Evolutionary conservation across 1,140 invertebrate species (phyloP).

Genomic region (Magallana ariakensis): DNA sequence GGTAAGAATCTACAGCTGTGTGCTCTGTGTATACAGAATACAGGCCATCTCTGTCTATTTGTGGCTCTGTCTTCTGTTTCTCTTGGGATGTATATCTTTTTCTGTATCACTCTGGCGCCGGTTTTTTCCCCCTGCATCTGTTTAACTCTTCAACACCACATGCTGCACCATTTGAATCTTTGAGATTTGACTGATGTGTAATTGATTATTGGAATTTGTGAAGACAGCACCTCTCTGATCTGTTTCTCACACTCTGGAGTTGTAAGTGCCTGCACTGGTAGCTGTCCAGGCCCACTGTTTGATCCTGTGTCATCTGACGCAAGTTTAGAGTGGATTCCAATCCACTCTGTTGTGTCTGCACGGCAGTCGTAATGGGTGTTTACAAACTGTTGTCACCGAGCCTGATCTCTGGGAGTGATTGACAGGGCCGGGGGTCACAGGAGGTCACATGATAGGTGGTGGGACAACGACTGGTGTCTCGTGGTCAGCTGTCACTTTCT

Average conservation of each 20-base stretch:
- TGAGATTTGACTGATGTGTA: slow-evolving; percentile 34
- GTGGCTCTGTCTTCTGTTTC: slow-evolving; percentile 14
- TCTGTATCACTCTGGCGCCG: slow-evolving; percentile 31
- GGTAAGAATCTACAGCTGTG: slow-evolving; percentile 8
- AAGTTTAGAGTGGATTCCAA: neutral
- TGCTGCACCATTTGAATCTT: slow-evolving; percentile 15
- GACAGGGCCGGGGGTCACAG: neutral
- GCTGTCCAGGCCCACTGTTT: neutral
- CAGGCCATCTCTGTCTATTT: slow-evolving; percentile 23
- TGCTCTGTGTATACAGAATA: slow-evolving; percentile 20
- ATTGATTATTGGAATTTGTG: slow-evolving; percentile 35
- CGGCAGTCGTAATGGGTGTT: neutral
- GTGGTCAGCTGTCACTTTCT: slow-evolving; percentile 4
- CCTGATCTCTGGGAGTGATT: neutral
- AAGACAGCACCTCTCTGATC: slow-evolving; percentile 35
- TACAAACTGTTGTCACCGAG: neutral
- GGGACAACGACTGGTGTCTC: neutral
- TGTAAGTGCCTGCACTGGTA: neutral
- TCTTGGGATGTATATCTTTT: slow-evolving; percentile 21
- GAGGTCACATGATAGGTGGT: neutral
- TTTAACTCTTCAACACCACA: slow-evolving; percentile 20
- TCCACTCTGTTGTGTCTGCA: neutral
- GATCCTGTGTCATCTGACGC: neutral
- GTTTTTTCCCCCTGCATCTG: slow-evolving; percentile 23
- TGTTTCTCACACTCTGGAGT: slow-evolving; percentile 9